Percentiles rank a stretch among this genome's conserved stretches.
phyloP scores from a whole-genome alignment of 2,113 vertebrate genomes.

The Protobothrops flavoviridis region DNA sequence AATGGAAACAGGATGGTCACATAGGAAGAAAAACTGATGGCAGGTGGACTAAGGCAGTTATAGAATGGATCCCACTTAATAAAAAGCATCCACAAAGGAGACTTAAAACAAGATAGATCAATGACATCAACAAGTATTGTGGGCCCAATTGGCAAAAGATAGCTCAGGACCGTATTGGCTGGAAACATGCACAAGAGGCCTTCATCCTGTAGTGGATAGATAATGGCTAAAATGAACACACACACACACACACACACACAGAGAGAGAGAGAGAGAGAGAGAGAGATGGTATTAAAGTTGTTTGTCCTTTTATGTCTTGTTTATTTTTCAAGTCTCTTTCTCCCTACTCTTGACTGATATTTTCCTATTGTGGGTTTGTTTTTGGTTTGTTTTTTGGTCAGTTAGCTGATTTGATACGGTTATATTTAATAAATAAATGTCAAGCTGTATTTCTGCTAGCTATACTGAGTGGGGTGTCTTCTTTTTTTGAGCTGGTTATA shows the following conservation, averaged over 20 bases:
- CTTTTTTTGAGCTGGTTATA: neutral
- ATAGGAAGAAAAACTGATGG: too few species aligned
- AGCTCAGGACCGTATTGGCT: neutral
- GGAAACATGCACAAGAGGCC: neutral
- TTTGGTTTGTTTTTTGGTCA: neutral
- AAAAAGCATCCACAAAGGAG: too few species aligned
- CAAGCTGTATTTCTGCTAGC: neutral
- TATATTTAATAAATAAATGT: neutral
- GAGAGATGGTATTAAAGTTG: neutral
- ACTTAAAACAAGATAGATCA: too few species aligned
- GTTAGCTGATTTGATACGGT: neutral
- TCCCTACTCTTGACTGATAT: neutral
- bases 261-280: too few species aligned
- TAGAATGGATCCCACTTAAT: too few species aligned
- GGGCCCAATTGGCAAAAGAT: neutral
- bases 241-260: too few species aligned
- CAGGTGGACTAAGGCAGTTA: too few species aligned
- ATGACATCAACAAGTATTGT: neutral
- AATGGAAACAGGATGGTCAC: too few species aligned
- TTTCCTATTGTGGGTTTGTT: neutral
- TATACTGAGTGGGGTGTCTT: neutral
- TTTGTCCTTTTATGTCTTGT: neutral
- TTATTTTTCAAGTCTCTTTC: neutral
- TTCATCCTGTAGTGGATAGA: neutral
- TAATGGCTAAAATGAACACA: neutral